These are phyloP conservation scores for Thymelicus lineola DNA, from an alignment of 2,888 invertebrate genomes.

Conservation along the genomic window DNA sequence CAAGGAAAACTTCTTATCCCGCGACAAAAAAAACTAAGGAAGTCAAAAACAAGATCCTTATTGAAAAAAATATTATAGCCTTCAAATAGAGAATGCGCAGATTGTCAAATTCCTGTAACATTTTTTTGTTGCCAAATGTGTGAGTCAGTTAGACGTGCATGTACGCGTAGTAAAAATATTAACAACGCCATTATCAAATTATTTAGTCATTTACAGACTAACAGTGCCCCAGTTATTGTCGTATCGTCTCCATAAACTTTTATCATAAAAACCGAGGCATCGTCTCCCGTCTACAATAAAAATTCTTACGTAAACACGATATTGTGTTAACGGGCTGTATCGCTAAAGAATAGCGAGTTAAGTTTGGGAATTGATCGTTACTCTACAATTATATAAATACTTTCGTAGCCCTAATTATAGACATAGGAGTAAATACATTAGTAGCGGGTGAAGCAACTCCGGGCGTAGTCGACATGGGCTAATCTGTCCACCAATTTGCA, in stretches of 20 bases:
- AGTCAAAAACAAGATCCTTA: too few relatives aligned
- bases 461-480: too few relatives aligned
- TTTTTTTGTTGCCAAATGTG: not conserved
- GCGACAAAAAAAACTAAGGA: too few relatives aligned
- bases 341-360: not conserved
- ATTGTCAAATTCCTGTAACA: not conserved
- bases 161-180: not conserved
- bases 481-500: too few relatives aligned
- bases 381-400: too few relatives aligned
- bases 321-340: conserved; percentile 26
- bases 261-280: conserved; percentile 26
- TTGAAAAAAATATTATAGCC: too few relatives aligned
- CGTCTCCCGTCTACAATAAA: conserved; percentile 15
- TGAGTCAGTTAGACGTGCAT: not conserved
- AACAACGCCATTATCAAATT: not conserved
- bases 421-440: too few relatives aligned
- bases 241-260: conserved; percentile 16
- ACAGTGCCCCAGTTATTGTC: not conserved
- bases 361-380: not conserved
- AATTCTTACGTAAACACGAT: conserved; percentile 43
- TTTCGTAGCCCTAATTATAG: too few relatives aligned
- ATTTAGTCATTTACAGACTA: not conserved
- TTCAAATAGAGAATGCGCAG: too few relatives aligned
- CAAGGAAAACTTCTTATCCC: too few relatives aligned
- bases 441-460: too few relatives aligned